phyloP scores from a whole-genome alignment of 2,888 invertebrate species.

The Diogma glabrata region DNA sequence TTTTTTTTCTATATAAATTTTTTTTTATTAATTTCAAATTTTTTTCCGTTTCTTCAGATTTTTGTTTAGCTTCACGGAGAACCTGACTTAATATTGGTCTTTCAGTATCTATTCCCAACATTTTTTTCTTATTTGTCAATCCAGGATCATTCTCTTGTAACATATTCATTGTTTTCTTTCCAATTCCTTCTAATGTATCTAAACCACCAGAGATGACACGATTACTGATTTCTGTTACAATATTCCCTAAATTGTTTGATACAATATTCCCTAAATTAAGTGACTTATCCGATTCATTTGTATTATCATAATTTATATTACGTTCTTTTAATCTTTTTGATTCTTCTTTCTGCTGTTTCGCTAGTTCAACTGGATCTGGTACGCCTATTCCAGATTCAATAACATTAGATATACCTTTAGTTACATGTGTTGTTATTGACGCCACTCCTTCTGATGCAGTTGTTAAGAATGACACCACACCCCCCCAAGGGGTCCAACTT shows the following conservation, averaged over 20 bases:
- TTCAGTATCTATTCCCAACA: conserved; percentile 34
- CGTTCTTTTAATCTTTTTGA: conserved; percentile 10
- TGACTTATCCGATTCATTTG: conserved; percentile 5
- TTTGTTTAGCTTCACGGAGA: conserved; percentile 57
- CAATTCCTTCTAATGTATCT: conserved; percentile 84
- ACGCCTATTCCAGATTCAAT: conserved; percentile 73
- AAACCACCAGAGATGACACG: conserved; percentile 69
- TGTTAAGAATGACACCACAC: conserved; percentile 58
- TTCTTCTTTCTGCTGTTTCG: conserved; percentile 35
- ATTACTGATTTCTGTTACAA: conserved; percentile 38
- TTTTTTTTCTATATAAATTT: conserved; percentile 35
- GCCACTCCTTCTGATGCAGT: conserved; percentile 66
- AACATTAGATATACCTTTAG: conserved; percentile 65
- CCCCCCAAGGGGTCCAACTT: conserved; percentile 67
- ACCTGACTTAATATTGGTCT: conserved; percentile 30
- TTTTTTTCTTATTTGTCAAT: conserved; percentile 51
- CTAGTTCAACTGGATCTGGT: conserved; percentile 70
- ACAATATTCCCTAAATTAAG: conserved; percentile 6
- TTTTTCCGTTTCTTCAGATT: conserved; percentile 40
- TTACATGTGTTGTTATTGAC: conserved; percentile 68
- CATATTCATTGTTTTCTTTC: conserved; percentile 90
- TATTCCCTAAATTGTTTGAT: conserved; percentile 12
- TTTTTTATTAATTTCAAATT: conserved; percentile 28
- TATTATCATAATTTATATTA: conserved; percentile 7
- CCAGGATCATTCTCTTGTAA: conserved; percentile 88